Evolutionary conservation across 1,140 invertebrate species (phyloP).

Genomic region (Atopsyche davidsoni): DNA sequence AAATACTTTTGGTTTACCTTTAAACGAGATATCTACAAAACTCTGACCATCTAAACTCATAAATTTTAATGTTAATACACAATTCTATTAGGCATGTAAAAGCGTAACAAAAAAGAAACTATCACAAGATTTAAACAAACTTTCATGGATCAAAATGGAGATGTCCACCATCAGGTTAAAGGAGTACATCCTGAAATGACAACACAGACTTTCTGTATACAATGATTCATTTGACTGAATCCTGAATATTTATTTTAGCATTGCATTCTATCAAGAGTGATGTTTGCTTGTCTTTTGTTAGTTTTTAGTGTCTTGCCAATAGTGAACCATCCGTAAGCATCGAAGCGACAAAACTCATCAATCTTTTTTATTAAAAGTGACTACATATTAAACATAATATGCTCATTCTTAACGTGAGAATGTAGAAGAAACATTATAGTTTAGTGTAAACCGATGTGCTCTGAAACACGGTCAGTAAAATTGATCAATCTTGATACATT

Average conservation of each 20-base stretch:
- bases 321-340: no score
- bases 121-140: neutral
- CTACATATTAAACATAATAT: no score
- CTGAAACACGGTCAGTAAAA: no score
- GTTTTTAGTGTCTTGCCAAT: no score
- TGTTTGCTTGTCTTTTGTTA: neutral
- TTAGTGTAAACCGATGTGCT: no score
- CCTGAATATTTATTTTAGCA: neutral
- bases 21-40: neutral
- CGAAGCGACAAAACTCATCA: no score
- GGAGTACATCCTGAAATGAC: neutral
- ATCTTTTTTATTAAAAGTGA: no score
- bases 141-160: neutral
- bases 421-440: no score
- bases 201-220: neutral
- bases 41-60: neutral
- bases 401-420: no score
- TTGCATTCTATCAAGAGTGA: neutral
- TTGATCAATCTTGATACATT: no score
- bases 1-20: neutral
- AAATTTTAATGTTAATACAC: conserved; percentile 1
- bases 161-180: neutral
- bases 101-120: neutral
- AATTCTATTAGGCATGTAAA: conserved; percentile 1
- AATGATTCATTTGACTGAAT: neutral